A percentile compares a stretch with the other conserved stretches of the same genome.
Conservation (phyloP, 1,140 invertebrate species). For the Drosophila ohnishii region DNA sequence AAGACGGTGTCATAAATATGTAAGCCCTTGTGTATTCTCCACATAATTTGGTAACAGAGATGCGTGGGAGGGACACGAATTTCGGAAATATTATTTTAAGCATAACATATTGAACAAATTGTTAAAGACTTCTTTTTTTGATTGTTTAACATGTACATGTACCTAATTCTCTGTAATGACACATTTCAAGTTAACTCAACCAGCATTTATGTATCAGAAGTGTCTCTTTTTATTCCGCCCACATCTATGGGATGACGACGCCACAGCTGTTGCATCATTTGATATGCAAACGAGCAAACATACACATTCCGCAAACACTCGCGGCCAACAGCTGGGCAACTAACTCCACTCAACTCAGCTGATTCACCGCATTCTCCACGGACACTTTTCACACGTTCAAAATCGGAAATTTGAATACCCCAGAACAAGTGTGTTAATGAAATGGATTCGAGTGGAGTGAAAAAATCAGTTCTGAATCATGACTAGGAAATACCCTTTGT, state of each 20-base stretch:
- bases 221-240: constrained; percentile 16
- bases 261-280: constrained; percentile 33
- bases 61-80: constrained; percentile 12
- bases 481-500: not conserved
- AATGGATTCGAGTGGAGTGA: constrained; percentile 10
- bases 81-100: not conserved
- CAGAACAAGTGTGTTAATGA: constrained; percentile 41
- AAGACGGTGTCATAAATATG: constrained; percentile 44
- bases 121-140: not conserved
- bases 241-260: not conserved
- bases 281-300: constrained; percentile 33
- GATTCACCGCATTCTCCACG: constrained; percentile 41
- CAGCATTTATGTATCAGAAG: constrained; percentile 9
- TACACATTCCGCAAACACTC: constrained; percentile 20
- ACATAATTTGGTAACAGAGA: constrained; percentile 18
- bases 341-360: constrained; percentile 29
- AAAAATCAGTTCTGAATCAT: not conserved
- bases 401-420: constrained; percentile 60
- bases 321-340: constrained; percentile 35
- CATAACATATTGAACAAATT: not conserved
- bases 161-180: constrained; percentile 1
- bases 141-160: too few relatives aligned
- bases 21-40: constrained; percentile 23
- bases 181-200: constrained; percentile 5
- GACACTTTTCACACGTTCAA: constrained; percentile 57